Conservation (phyloP, 2,113 vertebrate genomes). For the Junco hyemalis region DNA sequence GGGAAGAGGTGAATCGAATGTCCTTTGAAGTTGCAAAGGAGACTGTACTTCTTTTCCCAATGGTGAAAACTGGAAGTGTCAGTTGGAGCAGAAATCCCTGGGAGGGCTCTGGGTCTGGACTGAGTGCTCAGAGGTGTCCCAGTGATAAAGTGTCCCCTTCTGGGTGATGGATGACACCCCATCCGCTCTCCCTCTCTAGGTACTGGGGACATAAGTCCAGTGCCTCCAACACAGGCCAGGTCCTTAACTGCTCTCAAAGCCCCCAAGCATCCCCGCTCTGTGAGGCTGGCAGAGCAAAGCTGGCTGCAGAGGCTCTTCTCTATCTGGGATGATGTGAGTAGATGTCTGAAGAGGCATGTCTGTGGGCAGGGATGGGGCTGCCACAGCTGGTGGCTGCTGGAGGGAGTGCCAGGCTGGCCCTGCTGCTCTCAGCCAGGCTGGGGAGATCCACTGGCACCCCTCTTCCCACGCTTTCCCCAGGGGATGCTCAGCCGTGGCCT, state of each 20-base stretch:
- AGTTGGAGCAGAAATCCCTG: neutral
- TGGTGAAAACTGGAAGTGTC: neutral
- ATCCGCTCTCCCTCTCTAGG: neutral
- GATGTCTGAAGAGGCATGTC: neutral
- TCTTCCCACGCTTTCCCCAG: neutral
- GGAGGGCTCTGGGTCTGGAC: neutral
- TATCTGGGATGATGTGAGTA: neutral
- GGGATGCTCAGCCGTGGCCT: neutral
- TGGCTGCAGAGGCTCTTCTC: fast-evolving
- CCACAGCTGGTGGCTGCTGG: neutral
- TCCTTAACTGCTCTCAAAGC: neutral
- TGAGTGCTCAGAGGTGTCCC: neutral
- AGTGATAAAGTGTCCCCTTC: neutral
- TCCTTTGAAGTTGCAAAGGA: neutral
- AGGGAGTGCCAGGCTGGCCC: neutral
- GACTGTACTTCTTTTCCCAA: neutral
- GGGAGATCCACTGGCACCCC: fast-evolving
- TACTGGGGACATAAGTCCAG: neutral
- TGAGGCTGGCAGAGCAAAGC: neutral
- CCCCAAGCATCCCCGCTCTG: neutral
- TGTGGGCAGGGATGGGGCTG: neutral
- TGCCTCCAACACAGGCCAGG: neutral
- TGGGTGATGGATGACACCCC: neutral
- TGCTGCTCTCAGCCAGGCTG: neutral
- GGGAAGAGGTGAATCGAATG: neutral